A percentile compares a stretch with the other conserved stretches of the same genome.
Evolutionary conservation across 1,140 invertebrate species (phyloP).

Genomic region (Drosophila nasuta): DNA sequence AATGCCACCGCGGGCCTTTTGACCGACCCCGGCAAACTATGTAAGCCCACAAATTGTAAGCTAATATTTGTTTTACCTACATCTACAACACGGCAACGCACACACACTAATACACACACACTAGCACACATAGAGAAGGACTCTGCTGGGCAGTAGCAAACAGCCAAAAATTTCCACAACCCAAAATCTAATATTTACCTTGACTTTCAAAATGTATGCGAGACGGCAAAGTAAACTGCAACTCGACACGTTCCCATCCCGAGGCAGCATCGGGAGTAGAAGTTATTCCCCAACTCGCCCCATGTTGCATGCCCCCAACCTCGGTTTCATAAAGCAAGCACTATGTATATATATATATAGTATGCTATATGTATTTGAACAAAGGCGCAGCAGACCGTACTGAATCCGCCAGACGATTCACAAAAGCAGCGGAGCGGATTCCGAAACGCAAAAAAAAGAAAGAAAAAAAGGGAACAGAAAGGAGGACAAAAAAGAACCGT

Average conservation of each 20-base stretch:
- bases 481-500: conserved; percentile 8
- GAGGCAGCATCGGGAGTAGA: not conserved
- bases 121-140: not conserved
- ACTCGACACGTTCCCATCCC: conserved; percentile 51
- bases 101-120: not conserved
- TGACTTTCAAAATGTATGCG: conserved; percentile 71
- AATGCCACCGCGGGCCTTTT: conserved; percentile 72
- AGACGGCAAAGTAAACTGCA: conserved; percentile 70
- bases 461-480: conserved; percentile 9
- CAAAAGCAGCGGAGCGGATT: conserved; percentile 32
- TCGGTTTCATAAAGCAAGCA: no score
- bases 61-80: conserved; percentile 79
- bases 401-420: conserved; percentile 50
- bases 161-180: conserved; percentile 70
- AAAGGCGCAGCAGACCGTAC: conserved; percentile 68
- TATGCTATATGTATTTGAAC: conserved; percentile 50
- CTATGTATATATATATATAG: conserved; percentile 9
- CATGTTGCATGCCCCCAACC: not conserved
- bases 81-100: conserved; percentile 43
- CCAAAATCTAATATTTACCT: conserved; percentile 82
- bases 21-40: conserved; percentile 63
- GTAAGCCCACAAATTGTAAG: conserved; percentile 79
- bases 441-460: conserved; percentile 8
- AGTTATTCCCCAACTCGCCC: not conserved
- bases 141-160: conserved; percentile 32